Conservation (phyloP, 2,888 invertebrate genomes). For the Drosophila birchii region DNA sequence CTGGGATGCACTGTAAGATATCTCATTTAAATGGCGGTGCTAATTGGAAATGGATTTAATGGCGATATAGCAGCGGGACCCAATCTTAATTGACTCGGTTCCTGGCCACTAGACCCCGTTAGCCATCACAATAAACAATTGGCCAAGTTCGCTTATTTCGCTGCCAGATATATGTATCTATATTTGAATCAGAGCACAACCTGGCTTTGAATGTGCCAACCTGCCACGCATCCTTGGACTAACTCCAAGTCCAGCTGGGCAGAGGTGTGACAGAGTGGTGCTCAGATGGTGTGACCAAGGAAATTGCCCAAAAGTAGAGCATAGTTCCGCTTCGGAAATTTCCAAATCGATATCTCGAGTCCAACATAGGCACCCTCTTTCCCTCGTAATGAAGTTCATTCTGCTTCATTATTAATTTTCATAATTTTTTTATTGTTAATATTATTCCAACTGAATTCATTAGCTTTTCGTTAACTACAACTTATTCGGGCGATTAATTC, state of each 20-base stretch:
- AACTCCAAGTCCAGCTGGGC: slow-evolving; percentile 6
- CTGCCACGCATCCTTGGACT: neutral
- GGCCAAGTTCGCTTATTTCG: neutral
- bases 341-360: slow-evolving; percentile 10
- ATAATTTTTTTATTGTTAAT: neutral
- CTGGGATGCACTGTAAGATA: slow-evolving; percentile 17
- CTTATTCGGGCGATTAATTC: neutral
- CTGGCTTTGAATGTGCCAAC: neutral
- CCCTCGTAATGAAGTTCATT: neutral
- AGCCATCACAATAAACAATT: slow-evolving; percentile 5
- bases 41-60: slow-evolving; percentile 56
- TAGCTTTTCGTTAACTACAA: neutral
- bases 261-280: neutral
- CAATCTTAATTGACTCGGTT: slow-evolving; percentile 7
- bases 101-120: neutral
- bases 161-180: no score
- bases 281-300: slow-evolving; percentile 28
- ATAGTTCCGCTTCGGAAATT: slow-evolving; percentile 24
- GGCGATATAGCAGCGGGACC: slow-evolving; percentile 21
- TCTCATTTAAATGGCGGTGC: slow-evolving; percentile 63
- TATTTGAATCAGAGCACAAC: neutral
- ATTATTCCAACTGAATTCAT: neutral
- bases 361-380: no score
- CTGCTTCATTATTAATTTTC: neutral
- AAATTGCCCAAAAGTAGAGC: slow-evolving; percentile 20